phyloP scores from a whole-genome alignment of 2,888 invertebrate genomes.

The Therioaphis trifolii region DNA sequence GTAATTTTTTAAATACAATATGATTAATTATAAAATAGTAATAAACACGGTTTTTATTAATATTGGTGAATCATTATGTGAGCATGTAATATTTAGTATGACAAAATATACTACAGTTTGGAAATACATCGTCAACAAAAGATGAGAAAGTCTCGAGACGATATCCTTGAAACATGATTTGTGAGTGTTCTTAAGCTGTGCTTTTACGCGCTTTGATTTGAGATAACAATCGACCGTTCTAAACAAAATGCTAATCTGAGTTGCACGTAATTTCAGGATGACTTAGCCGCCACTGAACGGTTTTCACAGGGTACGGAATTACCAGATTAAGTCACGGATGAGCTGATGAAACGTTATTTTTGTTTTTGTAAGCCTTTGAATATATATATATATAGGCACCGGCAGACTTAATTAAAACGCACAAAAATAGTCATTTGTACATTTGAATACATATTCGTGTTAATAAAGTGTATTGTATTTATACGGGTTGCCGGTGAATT shows the following conservation, averaged over 20 bases:
- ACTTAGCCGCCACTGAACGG: not conserved
- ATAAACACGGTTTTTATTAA: too few relatives aligned
- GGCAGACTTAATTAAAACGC: constrained; percentile 23
- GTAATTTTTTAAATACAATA: too few relatives aligned
- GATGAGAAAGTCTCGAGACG: not conserved
- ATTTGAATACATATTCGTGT: not conserved
- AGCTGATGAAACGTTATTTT: constrained; percentile 25
- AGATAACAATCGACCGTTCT: not conserved
- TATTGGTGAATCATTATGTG: too few relatives aligned
- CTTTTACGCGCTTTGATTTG: not conserved
- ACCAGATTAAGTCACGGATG: not conserved
- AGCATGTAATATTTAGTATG: too few relatives aligned
- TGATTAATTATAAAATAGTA: too few relatives aligned
- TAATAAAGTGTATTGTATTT: not conserved
- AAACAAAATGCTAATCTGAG: constrained; percentile 11
- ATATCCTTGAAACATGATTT: not conserved
- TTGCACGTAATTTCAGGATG: not conserved
- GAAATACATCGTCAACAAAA: too few relatives aligned
- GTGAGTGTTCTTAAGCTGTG: not conserved
- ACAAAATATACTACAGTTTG: too few relatives aligned
- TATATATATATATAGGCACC: too few relatives aligned
- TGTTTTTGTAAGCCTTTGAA: constrained; percentile 10
- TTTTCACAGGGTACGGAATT: not conserved
- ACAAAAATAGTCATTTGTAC: not conserved
- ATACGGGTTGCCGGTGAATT: not conserved